Evolutionary conservation across 2,113 vertebrate genomes (phyloP).

Genomic region (Gyps fulvus): DNA sequence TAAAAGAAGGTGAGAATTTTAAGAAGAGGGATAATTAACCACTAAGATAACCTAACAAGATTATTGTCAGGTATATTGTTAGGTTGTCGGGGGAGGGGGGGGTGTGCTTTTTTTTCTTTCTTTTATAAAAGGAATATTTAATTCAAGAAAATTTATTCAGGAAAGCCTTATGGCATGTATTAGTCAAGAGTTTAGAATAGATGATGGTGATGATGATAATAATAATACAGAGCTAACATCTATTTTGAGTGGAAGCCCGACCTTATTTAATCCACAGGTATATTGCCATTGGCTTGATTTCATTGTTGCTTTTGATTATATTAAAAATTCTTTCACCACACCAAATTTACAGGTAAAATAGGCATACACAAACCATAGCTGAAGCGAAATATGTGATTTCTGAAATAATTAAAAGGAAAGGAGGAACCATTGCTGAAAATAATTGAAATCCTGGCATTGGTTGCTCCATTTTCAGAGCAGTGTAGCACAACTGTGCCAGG

Average conservation of each 20-base stretch:
- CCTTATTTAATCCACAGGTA: not conserved
- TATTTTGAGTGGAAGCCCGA: not conserved
- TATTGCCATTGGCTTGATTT: conserved; percentile 13
- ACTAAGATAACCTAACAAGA: not conserved
- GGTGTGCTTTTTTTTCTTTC: not conserved
- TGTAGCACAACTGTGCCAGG: not conserved
- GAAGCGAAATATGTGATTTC: not conserved
- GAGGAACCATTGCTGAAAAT: not conserved
- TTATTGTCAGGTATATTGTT: not conserved
- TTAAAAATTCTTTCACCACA: not conserved
- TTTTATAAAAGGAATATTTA: not conserved
- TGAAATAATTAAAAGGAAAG: not conserved
- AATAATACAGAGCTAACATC: not conserved
- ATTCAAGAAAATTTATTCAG: conserved; percentile 17
- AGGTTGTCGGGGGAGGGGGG: not conserved
- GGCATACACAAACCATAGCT: not conserved
- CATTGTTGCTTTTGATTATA: not conserved
- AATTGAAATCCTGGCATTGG: not conserved
- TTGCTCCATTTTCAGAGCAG: not conserved
- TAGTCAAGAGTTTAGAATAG: conserved; percentile 17
- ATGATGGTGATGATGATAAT: not conserved
- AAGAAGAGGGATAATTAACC: not conserved
- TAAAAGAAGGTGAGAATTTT: conserved; percentile 1
- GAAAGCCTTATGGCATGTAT: not conserved
- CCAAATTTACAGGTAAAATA: not conserved